Conservation (phyloP, 2,113 vertebrate species). For the Pan troglodytes region NHGRI_mPanTro3-v2.1_pri NC_072411.2:72766001-72766500, state of each 20-base stretch:
- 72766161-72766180: not conserved
- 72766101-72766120: not conserved
- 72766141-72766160: not conserved
- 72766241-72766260: not conserved
- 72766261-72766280: conserved; percentile 23
- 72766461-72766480: not conserved
- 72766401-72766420: conserved; percentile 42
- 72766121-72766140: not conserved
- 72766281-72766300: not conserved
- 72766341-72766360: conserved; percentile 18
- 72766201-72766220: not conserved
- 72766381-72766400: not conserved
- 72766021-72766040: not conserved
- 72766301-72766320: not conserved
- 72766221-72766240: not conserved
- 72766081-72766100: not conserved
- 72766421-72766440: not conserved
- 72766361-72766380: conserved; percentile 4
- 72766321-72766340: not conserved
- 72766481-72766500: conserved; percentile 38
- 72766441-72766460: not conserved
- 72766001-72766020: not conserved
- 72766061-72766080: not conserved
- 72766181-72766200: not conserved
- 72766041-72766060: not conserved